Evolutionary conservation across 2,797 vertebrate genomes (phyloP).

Genomic region (Cyclopterus lumpus): DNA sequence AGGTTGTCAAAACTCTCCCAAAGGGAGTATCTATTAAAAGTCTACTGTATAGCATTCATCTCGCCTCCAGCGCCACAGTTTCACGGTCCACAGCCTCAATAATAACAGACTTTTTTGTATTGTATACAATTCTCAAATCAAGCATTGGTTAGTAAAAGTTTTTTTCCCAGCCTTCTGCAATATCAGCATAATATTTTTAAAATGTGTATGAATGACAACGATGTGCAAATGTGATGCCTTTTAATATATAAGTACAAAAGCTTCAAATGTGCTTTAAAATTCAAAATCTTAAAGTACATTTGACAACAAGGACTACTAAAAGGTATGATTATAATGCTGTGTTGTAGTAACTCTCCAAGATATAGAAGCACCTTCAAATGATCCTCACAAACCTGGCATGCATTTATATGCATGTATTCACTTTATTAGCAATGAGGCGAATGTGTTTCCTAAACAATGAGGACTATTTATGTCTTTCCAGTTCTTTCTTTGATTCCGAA

Average conservation of each 20-base stretch:
- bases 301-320: background rate
- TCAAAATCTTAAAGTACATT: background rate
- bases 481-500: background rate
- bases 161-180: background rate
- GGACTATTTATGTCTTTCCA: background rate
- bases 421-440: background rate
- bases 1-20: constrained; percentile 69
- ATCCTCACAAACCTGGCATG: background rate
- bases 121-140: background rate
- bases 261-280: background rate
- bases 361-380: constrained; percentile 8
- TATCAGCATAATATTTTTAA: background rate
- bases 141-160: background rate
- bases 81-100: constrained; percentile 41
- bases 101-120: constrained; percentile 34
- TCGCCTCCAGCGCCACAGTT: constrained; percentile 24
- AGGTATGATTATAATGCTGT: background rate
- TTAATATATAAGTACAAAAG: background rate
- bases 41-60: constrained; percentile 54
- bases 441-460: background rate
- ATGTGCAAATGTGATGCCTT: background rate
- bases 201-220: background rate
- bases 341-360: background rate
- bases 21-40: constrained; percentile 69
- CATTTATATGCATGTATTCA: too few relatives aligned